These are phyloP conservation scores for Triplophysa rosa DNA, from an alignment of 2,113 vertebrate genomes.

Conservation along the genomic window DNA sequence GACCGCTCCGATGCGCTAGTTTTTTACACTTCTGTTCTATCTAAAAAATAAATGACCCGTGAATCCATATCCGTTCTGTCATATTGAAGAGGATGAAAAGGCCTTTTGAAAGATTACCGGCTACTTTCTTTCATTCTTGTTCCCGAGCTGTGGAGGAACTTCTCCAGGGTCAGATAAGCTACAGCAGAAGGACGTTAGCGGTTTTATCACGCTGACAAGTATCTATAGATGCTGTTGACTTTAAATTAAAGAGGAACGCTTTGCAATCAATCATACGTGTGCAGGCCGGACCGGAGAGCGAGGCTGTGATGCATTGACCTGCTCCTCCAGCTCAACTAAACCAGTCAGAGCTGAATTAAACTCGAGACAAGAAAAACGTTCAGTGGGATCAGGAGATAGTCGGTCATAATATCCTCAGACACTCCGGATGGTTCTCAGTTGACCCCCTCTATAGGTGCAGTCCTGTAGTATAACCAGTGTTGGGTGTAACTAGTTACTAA, in stretches of 20 bases:
- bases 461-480: too few species aligned
- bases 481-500: too few species aligned
- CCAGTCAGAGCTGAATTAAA: slow-evolving; percentile 63
- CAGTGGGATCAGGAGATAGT: neutral
- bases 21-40: slow-evolving; percentile 52
- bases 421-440: too few species aligned
- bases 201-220: slow-evolving; percentile 65
- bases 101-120: slow-evolving; percentile 43
- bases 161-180: slow-evolving; percentile 16
- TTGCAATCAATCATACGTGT: slow-evolving; percentile 67
- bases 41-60: slow-evolving; percentile 53
- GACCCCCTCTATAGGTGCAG: too few species aligned
- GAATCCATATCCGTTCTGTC: slow-evolving; percentile 50
- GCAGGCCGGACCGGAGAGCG: slow-evolving; percentile 56
- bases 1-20: slow-evolving; percentile 27
- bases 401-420: too few species aligned
- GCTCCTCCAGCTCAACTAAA: slow-evolving; percentile 46
- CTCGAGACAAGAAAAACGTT: slow-evolving; percentile 42
- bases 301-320: slow-evolving; percentile 68
- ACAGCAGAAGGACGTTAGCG: slow-evolving; percentile 58
- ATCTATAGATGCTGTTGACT: slow-evolving; percentile 71
- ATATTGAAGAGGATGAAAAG: slow-evolving; percentile 46
- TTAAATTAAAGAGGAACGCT: slow-evolving; percentile 65
- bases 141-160: slow-evolving; percentile 20
- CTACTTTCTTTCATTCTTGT: slow-evolving; percentile 36